Evolutionary conservation across 2,888 invertebrate species (phyloP), one percentile per base, ranked within the genome.

Genomic region (Molorchus minor): DNA sequence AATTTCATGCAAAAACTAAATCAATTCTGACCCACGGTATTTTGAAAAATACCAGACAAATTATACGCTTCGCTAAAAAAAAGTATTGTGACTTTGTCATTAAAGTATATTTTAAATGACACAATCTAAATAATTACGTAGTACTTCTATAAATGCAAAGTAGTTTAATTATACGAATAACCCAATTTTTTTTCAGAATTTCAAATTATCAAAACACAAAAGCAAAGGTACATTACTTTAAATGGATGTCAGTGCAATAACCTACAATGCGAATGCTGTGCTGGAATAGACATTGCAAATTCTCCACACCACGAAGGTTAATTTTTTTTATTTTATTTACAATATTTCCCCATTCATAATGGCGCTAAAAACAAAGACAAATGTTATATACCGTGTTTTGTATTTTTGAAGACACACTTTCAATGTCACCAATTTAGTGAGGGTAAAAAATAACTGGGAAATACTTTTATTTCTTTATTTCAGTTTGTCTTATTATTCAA

Each of bases 191-290:
- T 38, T 38, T 38, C 45, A 44, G 45, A 25, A 21, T 54, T 45
- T 16, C 10, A 16, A 12, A 17, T 20, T 15, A 10, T 17, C 4
- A 13, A 16, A 44, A 38, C 49, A 8, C 10, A 13, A 35, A 12
- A 19, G 2, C 49, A 35, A 17, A 62, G 58, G 46, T 59, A 35
- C 17, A 55, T 65, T 7, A 52, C 51, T 16, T 20, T 65, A 25
- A 44, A 47, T 5, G 65, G 65, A 10, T 68, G 68, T 21, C 40
- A 55, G 13, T 56, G 63, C n/a, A 46, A 56, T 10, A 30, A 51
- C n/a, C 47, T 65, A 29, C 49, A 62, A 55, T 68, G 61, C 29
- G 56, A 66, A 36, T 68, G 68, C 43, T 67, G 68, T 52, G 64
- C 59, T 43, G 53, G 21, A 45, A 33, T 63, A 20, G 60, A 60